These are phyloP conservation scores for Drosophila pseudotalamancana DNA, from an alignment of 2,888 invertebrate genomes.

Conservation along the genomic window DNA sequence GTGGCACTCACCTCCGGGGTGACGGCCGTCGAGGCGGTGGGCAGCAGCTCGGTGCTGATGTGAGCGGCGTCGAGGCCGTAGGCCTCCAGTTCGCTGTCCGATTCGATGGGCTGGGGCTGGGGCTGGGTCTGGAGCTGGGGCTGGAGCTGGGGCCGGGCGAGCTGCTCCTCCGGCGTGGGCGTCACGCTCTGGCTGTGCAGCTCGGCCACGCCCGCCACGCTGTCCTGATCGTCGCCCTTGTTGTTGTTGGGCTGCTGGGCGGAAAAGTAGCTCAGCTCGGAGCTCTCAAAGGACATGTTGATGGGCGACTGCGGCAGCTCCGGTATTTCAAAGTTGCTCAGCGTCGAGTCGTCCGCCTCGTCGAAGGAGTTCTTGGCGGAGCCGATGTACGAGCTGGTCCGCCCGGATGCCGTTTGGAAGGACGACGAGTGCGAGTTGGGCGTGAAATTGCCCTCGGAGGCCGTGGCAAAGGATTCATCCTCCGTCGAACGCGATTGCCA, in stretches of 20 bases:
- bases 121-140: slow-evolving; percentile 42
- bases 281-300: slow-evolving; percentile 83
- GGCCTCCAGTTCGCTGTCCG: slow-evolving; percentile 73
- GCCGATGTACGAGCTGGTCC: slow-evolving; percentile 86
- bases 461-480: slow-evolving; percentile 88
- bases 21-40: slow-evolving; percentile 58
- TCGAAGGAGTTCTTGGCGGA: slow-evolving; percentile 85
- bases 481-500: slow-evolving; percentile 85
- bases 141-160: slow-evolving; percentile 39
- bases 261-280: slow-evolving; percentile 82
- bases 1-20: slow-evolving; percentile 81
- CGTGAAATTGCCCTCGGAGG: slow-evolving; percentile 88
- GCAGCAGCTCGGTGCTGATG: slow-evolving; percentile 68
- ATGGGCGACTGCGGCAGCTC: slow-evolving; percentile 81
- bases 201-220: slow-evolving; percentile 71
- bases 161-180: slow-evolving; percentile 76
- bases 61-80: slow-evolving; percentile 60
- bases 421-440: slow-evolving; percentile 89
- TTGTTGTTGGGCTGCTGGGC: slow-evolving; percentile 59
- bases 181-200: slow-evolving; percentile 81
- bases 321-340: slow-evolving; percentile 76
- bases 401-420: slow-evolving; percentile 88
- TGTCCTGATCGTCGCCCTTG: slow-evolving; percentile 66
- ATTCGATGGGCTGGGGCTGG: slow-evolving; percentile 66
- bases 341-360: slow-evolving; percentile 81